Evolutionary conservation across 2,888 invertebrate species (phyloP).

Genomic region (Standfussiana lucernea): DNA sequence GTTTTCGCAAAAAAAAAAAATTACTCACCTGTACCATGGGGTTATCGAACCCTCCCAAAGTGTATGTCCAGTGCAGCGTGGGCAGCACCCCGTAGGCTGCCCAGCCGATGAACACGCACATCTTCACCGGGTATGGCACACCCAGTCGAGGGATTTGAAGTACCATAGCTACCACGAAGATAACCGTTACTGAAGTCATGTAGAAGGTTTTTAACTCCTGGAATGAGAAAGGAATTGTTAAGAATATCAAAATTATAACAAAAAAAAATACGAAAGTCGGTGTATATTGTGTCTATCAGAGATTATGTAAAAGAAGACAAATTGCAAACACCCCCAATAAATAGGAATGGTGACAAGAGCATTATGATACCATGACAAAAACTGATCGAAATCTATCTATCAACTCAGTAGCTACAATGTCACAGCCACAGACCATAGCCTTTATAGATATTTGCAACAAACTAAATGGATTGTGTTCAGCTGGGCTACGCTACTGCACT

Average conservation of each 20-base stretch:
- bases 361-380: not conserved
- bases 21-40: constrained; percentile 94
- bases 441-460: not conserved
- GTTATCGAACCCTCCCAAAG: constrained; percentile 96
- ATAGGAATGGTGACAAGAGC: not conserved
- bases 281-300: too few species aligned
- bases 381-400: not conserved
- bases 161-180: constrained; percentile 95
- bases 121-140: constrained; percentile 93
- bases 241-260: not conserved
- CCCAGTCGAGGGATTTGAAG: constrained; percentile 94
- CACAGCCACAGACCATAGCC: not conserved
- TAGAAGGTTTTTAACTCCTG: constrained; percentile 95
- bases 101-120: constrained; percentile 96
- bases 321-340: too few species aligned
- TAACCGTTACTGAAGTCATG: constrained; percentile 94
- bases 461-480: not conserved
- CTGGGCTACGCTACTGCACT: not conserved
- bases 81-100: constrained; percentile 97
- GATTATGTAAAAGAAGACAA: not conserved
- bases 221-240: constrained; percentile 67
- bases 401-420: not conserved
- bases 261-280: too few species aligned
- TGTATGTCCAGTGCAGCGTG: constrained; percentile 96
- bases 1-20: not conserved